Evolutionary conservation across 2,797 vertebrate genomes (phyloP).

Genomic region (Okamejei kenojei): DNA sequence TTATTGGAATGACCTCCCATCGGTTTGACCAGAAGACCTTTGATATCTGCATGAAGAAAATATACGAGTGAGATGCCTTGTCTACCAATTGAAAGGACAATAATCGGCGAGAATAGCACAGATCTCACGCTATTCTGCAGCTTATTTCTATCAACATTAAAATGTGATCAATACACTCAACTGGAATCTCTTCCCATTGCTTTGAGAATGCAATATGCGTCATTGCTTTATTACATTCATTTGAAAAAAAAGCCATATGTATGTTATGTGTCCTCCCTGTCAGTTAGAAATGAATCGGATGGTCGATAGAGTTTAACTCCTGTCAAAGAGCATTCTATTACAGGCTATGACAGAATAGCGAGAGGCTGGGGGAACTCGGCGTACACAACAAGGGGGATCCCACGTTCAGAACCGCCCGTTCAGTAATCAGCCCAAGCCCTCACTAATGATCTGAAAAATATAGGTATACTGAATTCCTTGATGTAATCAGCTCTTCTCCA

Average conservation of each 20-base stretch:
- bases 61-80: constrained; percentile 55
- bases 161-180: constrained; percentile 62
- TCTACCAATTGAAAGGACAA: constrained; percentile 49
- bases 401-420: constrained; percentile 57
- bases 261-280: constrained; percentile 43
- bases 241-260: neutral
- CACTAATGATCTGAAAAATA: constrained; percentile 59
- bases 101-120: constrained; percentile 52
- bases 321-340: constrained; percentile 60
- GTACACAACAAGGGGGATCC: constrained; percentile 56
- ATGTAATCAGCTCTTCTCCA: constrained; percentile 53
- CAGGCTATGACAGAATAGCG: constrained; percentile 65
- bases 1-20: constrained; percentile 81
- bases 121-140: constrained; percentile 60
- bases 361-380: constrained; percentile 57
- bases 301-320: constrained; percentile 61
- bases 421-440: constrained; percentile 52
- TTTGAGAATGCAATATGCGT: constrained; percentile 44
- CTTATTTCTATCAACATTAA: constrained; percentile 51
- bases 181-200: constrained; percentile 47
- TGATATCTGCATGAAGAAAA: constrained; percentile 68
- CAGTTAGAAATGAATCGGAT: constrained; percentile 63
- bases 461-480: constrained; percentile 57
- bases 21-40: constrained; percentile 70
- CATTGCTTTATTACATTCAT: neutral